phyloP scores from a whole-genome alignment of 2,888 invertebrate genomes.

The Sphaerophoria taeniata region DNA sequence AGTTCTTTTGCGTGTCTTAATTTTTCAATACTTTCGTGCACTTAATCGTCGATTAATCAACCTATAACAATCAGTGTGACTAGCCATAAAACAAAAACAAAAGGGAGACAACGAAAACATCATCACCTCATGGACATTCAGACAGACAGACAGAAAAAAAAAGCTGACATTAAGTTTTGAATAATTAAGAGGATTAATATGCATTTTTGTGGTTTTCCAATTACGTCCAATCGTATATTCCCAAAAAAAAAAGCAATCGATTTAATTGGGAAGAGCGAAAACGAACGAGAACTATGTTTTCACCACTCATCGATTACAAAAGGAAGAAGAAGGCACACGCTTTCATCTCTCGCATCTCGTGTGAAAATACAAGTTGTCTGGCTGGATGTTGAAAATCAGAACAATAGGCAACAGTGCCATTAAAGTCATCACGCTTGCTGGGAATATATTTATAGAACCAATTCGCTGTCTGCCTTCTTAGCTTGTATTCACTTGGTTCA shows the following conservation, averaged over 20 bases:
- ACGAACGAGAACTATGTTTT: constrained; percentile 22
- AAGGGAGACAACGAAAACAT: not conserved
- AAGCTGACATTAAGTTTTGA: not conserved
- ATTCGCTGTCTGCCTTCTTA: constrained; percentile 60
- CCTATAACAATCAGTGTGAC: constrained; percentile 1
- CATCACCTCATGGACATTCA: not conserved
- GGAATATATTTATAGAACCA: constrained; percentile 57
- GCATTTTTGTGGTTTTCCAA: not conserved
- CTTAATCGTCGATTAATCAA: constrained; percentile 21
- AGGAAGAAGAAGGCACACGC: constrained; percentile 7
- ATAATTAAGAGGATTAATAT: constrained; percentile 12
- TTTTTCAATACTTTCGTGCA: constrained; percentile 26
- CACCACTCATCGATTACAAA: constrained; percentile 10
- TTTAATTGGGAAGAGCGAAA: not conserved
- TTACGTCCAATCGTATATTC: not conserved
- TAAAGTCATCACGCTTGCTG: constrained; percentile 17
- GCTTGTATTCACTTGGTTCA: constrained; percentile 58
- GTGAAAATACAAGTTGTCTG: constrained; percentile 38
- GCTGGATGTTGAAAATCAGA: constrained; percentile 25
- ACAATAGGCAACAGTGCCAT: constrained; percentile 50
- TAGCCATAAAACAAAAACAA: not conserved
- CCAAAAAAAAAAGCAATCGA: not conserved
- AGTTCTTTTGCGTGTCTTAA: constrained; percentile 20
- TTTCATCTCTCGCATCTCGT: constrained; percentile 50
- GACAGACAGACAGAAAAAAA: not conserved